Base-by-base conservation (phyloP, 2,113 vertebrate species). In the Numida meleagris region DNA sequence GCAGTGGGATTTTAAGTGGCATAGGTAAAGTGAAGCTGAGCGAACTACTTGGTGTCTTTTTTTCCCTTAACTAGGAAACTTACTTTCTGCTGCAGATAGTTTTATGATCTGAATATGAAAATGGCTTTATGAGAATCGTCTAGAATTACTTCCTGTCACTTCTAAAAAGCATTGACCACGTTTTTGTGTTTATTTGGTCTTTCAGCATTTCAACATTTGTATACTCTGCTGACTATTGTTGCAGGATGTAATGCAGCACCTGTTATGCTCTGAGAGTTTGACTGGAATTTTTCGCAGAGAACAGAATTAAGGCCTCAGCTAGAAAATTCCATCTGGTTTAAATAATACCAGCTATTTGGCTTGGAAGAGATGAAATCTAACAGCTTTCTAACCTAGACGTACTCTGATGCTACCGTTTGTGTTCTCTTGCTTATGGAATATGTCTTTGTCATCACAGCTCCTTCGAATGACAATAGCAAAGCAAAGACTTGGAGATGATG, bases 391-490 rank as follows among this genome's bases (percentile, higher is more conserved):
- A 59, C 63, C 63, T 34, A 88, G 42, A 57, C 85, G 17, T 27
- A 53, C 23, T 76, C 19, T 80, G 43, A n/a, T 77, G 38, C 59
- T 72, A 14, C 46, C 88, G 72, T n/a, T 59, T 61, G 10, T 43
- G 29, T 79, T 89, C 40, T 55, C 67, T 90, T 71, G 57, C 79
- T 93, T 68, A 96, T 25, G 0, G 0, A 34, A 48, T 65, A 55
- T 72, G 38, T 9, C 45, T 70, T 71, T 87, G 51, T 90, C n/a
- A 40, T 78, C 23, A 5, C 95, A 99, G 99, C 98, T 99, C 68
- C 97, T 99, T 59, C 98, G 99, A 95, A 99, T 99, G 99, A 99
- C 99, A 31, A 99, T 99, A 88, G 99, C 99, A 72, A 99, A 99
- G 93, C 99, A 99, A 92, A 98, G 99, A 79, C 98, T 99, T 8